Conservation (phyloP, 2,888 invertebrate genomes). For the Octodonta nipae region DNA sequence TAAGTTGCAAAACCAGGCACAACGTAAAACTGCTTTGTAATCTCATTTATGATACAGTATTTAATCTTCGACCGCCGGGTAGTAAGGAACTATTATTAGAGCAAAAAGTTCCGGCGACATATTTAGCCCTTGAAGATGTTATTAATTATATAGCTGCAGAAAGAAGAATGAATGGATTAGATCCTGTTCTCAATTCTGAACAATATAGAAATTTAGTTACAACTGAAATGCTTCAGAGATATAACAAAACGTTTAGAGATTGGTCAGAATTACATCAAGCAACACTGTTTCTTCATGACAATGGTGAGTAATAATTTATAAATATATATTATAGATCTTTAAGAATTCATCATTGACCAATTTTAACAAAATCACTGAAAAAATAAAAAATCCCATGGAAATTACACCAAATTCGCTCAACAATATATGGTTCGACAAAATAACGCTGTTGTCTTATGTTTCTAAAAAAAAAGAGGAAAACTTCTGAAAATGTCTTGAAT, state of each 20-base stretch:
- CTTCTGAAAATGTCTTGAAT: too few species aligned
- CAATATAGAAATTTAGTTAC: conserved; percentile 54
- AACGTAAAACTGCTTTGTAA: conserved; percentile 82
- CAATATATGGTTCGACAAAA: too few species aligned
- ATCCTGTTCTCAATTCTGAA: conserved; percentile 74
- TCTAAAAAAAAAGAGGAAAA: too few species aligned
- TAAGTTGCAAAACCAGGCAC: conserved; percentile 75
- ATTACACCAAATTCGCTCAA: too few species aligned
- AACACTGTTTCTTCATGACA: conserved; percentile 92
- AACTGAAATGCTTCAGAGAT: conserved; percentile 52
- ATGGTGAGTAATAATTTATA: conserved; percentile 45
- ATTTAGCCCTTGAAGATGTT: conserved; percentile 87
- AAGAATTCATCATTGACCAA: too few species aligned
- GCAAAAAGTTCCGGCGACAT: conserved; percentile 91
- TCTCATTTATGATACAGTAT: conserved; percentile 85
- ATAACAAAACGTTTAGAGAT: conserved; percentile 68
- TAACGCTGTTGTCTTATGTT: too few species aligned
- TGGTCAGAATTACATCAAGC: conserved; percentile 86
- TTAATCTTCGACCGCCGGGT: conserved; percentile 76
- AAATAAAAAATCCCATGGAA: too few species aligned
- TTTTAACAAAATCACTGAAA: too few species aligned
- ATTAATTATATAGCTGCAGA: conserved; percentile 71
- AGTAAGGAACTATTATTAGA: conserved; percentile 82
- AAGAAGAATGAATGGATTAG: conserved; percentile 49
- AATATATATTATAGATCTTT: too few species aligned